phyloP scores from a whole-genome alignment of 37 sponge, comb jelly and placozoan genomes.

The Beroe ovata region DNA sequence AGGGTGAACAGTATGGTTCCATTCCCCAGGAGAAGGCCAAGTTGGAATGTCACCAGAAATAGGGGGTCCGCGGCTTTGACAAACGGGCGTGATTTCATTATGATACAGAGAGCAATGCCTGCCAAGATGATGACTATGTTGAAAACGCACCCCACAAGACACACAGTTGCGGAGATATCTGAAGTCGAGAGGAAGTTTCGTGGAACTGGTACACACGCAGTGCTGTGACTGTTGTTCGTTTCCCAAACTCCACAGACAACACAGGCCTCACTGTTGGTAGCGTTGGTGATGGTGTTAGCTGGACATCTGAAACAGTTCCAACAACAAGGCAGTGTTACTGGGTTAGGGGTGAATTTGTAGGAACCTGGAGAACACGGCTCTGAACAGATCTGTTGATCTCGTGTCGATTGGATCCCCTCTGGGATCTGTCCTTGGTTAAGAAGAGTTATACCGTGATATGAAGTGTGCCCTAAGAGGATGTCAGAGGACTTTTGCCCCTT shows the following conservation, averaged over 20 bases:
- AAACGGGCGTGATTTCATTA: background rate
- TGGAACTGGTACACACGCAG: background rate
- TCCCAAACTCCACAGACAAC: background rate
- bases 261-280: background rate
- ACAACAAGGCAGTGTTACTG: constrained; percentile 3
- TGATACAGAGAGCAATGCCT: background rate
- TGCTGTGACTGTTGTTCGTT: background rate
- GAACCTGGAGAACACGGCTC: background rate
- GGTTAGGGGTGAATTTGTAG: background rate
- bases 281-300: constrained; percentile 1
- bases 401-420: background rate
- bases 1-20: background rate
- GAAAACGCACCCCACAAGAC: background rate
- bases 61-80: constrained; percentile 41
- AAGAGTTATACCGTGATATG: background rate
- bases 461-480: background rate
- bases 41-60: constrained; percentile 4
- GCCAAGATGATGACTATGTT: background rate
- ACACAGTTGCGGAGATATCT: background rate
- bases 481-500: background rate
- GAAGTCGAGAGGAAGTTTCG: background rate
- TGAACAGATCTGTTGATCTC: background rate
- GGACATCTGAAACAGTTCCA: constrained; percentile 17
- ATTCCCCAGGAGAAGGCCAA: constrained; percentile 20
- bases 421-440: background rate